A percentile compares a stretch with the other conserved stretches of the same genome.
phyloP scores from a whole-genome alignment of 1,140 invertebrate species.

The Bicyclus anynana region DNA sequence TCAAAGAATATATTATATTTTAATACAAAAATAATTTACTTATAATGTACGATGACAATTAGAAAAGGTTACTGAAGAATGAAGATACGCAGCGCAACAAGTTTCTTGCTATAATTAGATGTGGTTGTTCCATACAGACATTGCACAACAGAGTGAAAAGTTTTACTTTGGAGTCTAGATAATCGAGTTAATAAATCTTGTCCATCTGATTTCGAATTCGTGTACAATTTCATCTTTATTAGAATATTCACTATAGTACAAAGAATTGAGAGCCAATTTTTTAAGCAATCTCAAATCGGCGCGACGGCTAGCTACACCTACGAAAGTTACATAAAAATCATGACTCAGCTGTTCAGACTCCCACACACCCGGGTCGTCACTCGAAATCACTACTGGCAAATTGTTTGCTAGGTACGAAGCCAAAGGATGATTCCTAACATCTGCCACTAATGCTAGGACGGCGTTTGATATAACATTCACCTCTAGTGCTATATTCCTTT shows the following conservation, averaged over 20 bases:
- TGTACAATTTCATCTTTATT: conserved; percentile 58
- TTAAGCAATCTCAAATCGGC: conserved; percentile 87
- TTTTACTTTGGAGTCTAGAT: conserved; percentile 26
- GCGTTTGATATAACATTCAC: conserved; percentile 89
- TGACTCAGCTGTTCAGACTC: conserved; percentile 84
- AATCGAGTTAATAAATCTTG: conserved; percentile 51
- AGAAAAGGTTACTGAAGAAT: too few relatives aligned
- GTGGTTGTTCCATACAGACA: too few relatives aligned
- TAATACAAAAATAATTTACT: too few relatives aligned
- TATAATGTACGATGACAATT: too few relatives aligned
- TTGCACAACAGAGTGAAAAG: neutral
- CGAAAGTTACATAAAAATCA: conserved; percentile 90
- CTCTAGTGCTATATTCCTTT: conserved; percentile 85
- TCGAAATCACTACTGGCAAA: conserved; percentile 79
- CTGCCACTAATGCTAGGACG: conserved; percentile 86
- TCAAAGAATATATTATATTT: too few relatives aligned
- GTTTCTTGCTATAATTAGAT: too few relatives aligned
- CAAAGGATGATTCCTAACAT: conserved; percentile 90
- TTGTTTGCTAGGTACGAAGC: conserved; percentile 81
- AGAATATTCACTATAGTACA: conserved; percentile 78
- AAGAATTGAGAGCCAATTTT: conserved; percentile 87
- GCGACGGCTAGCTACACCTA: conserved; percentile 84
- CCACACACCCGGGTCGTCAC: conserved; percentile 90
- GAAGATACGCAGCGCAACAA: too few relatives aligned
- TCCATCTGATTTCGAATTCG: conserved; percentile 63